Base-by-base conservation (phyloP, 2,888 invertebrate species). In the Coelopa pilipes region DNA sequence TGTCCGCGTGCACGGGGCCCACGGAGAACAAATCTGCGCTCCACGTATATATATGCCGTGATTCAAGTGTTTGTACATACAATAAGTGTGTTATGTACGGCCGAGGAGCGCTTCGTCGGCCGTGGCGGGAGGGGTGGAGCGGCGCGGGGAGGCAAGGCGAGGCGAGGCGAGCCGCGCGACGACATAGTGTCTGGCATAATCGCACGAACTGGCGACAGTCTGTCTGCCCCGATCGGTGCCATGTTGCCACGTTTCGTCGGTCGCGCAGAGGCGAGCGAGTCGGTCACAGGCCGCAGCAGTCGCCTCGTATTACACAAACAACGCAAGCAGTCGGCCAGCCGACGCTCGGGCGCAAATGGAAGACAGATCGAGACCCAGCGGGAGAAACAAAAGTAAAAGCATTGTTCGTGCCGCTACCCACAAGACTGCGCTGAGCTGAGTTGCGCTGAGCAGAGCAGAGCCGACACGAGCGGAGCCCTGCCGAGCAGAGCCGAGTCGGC, bases 161-260 rank as follows among this genome's bases (percentile, higher is more conserved):
- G 75, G 74, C 73, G 74, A 76, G 76, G 74, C 79, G 78, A 79
- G 76, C 75, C 73, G 76, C 80, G 78, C 82, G 83, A 82, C 92
- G 92, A 92, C 92, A 92, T 91, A 90, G 90, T 92, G 93, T 93
- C 93, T 92, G 92, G 92, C 84, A 82, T 82, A 83, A 90, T 90
- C 91, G 90, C 90, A 92, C 90, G 90, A 92, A 91, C 92, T 91
- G 95, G 95, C 95, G 95, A 95, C 95, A 94, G 94, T 93, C 93
- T 94, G 95, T 95, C 95, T 95, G 94, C 94, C 92, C 79, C 90
- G 92, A 92, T 92, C 91, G 91, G 85, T 86, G 90, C 92, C 86
- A 78, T 88, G 93, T 92, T 93, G 93, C 90, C 93, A 88, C 78
- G 81, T 80, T 87, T 85, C 60, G n/a, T 34, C 15, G 11, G 17